These are phyloP conservation scores for Brachyhypopomus occidentalis DNA, from an alignment of 2,113 vertebrate genomes.

Conservation along the genomic window DNA sequence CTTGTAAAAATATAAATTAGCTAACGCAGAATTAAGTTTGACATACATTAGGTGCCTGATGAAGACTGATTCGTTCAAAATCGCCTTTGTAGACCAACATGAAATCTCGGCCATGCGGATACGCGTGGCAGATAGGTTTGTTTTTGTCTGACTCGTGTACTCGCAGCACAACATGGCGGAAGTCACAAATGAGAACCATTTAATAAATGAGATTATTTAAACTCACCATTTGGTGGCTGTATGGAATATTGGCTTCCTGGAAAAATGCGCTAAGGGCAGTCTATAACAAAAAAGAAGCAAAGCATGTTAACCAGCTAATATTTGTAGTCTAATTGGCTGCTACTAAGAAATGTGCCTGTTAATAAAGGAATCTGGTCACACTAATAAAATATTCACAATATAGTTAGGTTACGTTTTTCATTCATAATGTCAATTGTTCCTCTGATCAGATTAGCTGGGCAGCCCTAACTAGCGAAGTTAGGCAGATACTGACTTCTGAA, in stretches of 20 bases:
- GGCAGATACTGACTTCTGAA: no score
- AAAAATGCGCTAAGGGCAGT: slow-evolving; percentile 98
- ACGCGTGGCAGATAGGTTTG: slow-evolving; percentile 36
- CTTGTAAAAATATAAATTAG: not conserved
- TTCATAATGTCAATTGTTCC: no score
- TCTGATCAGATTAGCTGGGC: no score
- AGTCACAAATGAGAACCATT: slow-evolving; percentile 14
- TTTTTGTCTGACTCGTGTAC: slow-evolving; percentile 49
- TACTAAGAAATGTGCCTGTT: no score
- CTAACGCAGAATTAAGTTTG: no score
- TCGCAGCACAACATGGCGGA: slow-evolving; percentile 57
- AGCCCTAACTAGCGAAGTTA: no score
- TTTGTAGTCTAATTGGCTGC: not conserved
- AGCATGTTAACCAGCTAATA: not conserved
- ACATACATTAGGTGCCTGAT: no score
- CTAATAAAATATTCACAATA: no score
- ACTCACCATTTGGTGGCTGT: slow-evolving; percentile 98
- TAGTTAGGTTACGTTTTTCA: no score
- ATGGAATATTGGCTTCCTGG: slow-evolving; percentile 96
- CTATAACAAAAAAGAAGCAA: slow-evolving; percentile 69
- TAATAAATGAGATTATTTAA: not conserved
- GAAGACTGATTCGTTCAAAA: no score
- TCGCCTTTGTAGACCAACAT: not conserved
- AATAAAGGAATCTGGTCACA: no score
- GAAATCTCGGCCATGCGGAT: not conserved